Conservation (phyloP, 37 sponge, comb jelly and placozoan genomes). For the Hexactinellida sp. region DNA sequence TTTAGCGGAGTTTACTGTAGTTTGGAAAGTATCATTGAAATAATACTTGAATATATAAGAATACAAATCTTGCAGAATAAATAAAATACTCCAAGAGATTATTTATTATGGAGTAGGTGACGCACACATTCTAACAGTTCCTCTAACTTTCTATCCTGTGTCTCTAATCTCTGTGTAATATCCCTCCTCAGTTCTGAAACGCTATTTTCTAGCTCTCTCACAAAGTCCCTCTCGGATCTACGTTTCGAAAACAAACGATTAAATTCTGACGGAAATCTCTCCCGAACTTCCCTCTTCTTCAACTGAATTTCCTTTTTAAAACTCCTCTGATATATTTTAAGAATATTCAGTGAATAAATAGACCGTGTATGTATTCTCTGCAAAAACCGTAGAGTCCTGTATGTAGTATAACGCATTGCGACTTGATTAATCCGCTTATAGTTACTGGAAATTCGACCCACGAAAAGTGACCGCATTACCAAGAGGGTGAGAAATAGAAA, state of each 20-base stretch:
- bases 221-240: background rate
- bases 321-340: background rate
- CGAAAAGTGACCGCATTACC: background rate
- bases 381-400: background rate
- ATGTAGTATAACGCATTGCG: background rate
- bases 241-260: background rate
- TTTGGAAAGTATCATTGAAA: no score
- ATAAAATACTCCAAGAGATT: background rate
- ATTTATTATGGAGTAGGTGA: no score
- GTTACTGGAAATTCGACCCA: background rate
- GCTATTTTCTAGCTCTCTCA: background rate
- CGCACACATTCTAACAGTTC: background rate
- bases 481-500: background rate
- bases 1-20: no score
- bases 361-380: background rate
- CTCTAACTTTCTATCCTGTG: background rate
- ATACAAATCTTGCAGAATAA: background rate
- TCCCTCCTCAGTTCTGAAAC: background rate
- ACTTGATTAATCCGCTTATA: background rate
- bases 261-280: background rate
- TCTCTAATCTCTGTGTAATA: background rate
- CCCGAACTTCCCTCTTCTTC: background rate
- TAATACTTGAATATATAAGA: background rate
- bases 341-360: background rate
- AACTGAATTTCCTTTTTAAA: background rate